A percentile compares a stretch with the other conserved stretches of the same genome.
These are phyloP conservation scores for Loris lydekkerianus DNA, from an alignment of 2,797 vertebrate genomes.

Conservation along the genomic window DNA sequence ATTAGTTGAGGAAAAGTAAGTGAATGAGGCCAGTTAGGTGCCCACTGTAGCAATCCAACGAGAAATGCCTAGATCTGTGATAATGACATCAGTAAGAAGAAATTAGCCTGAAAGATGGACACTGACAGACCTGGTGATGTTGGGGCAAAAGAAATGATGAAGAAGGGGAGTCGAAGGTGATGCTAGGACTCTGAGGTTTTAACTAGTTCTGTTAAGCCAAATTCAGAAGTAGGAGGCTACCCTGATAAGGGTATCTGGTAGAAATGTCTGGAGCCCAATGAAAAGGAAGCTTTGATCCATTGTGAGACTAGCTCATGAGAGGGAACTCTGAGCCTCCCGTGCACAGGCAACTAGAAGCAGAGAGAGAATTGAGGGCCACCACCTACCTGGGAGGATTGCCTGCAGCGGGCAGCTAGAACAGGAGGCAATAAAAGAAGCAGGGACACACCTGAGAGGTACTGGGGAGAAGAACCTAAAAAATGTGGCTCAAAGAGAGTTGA, in stretches of 20 bases:
- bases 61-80: not conserved
- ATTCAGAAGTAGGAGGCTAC: not conserved
- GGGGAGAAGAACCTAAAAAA: not conserved
- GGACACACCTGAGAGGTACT: not conserved
- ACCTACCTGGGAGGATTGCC: not conserved
- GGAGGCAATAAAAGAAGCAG: not conserved
- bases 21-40: not conserved
- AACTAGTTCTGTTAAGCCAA: not conserved
- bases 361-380: not conserved
- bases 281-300: not conserved
- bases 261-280: not conserved
- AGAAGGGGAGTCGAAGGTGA: not conserved
- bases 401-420: not conserved
- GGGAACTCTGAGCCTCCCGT: not conserved
- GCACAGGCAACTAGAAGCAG: not conserved
- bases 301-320: not conserved
- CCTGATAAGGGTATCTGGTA: not conserved
- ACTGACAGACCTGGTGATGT: not conserved
- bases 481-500: not conserved
- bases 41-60: no score
- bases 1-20: not conserved
- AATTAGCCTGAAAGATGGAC: not conserved
- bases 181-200: not conserved
- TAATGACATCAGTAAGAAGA: not conserved
- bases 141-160: not conserved